Evolutionary conservation across 2,797 vertebrate species (phyloP), one percentile per base, ranked within the genome.

Genomic region (Myripristis jacobus): DNA sequence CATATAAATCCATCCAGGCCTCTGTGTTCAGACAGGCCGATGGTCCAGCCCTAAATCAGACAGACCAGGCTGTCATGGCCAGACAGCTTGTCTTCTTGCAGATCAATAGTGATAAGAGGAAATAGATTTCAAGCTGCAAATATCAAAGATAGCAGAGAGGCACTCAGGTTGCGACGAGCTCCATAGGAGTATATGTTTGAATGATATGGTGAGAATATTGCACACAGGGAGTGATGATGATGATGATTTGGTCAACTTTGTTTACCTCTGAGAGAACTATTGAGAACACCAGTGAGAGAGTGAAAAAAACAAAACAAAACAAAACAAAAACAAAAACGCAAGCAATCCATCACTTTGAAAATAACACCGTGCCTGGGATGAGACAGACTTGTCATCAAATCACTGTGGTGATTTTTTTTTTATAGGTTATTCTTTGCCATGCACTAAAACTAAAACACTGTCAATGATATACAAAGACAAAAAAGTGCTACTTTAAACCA

Each of bases 51-150:
- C 66, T 87, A 90, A 91, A 92, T 92, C 87, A 90, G 82, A 83
- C 67, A 75, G 83, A 71, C 85, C 63, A 48, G 60, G 53, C 80
- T 87, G 85, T 84, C 84, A 79, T 13, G 29, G 61, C 65, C 72
- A 59, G 63, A 87, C 83, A 87, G 83, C 80, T 84, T 83, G 84
- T 86, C 86, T 84, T 78, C 73, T 66, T 47, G 58, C 80, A 82
- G 87, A 91, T 92, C 90, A 87, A 86, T 90, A 82, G 79, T 73
- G 82, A 90, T 88, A 82, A 89, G 66, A 59, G 66, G 58, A 74
- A 89, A 85, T 86, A 84, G 48, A 81, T 87, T 88, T 82, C 16
- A 2, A 79, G 77, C 77, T 59, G 69, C 77, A 84, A 87, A 83
- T 68, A 81, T 77, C 25, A 66, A 73, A 83, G 71, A 76, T 65